Evolutionary conservation across 1,140 invertebrate species (phyloP), one percentile per base, ranked within the genome.

Genomic region (Heliconius eleuchia): DNA sequence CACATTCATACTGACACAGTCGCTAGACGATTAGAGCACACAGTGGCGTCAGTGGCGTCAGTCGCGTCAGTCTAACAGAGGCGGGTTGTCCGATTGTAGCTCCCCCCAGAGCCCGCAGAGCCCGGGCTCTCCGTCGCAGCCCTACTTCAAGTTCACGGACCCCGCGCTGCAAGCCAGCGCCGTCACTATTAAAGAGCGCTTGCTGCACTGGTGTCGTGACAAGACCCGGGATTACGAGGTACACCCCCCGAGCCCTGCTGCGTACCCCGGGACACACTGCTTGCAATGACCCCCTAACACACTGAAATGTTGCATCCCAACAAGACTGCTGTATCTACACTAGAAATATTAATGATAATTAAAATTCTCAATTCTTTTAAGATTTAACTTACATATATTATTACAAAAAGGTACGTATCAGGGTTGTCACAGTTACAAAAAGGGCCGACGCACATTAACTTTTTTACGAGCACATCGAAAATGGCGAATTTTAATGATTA

Each of bases 161-260:
- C 96, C 97, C 87, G 96, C 96, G 92, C 96, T 98, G 94, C 96
- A 96, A 94, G 96, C 97, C 93, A 98, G 97, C 95, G 98, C 98
- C 84, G 97, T 96, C 93, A 97, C 98, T 95, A 98, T 99, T 94
- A 99, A 99, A 96, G 98, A 99, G 93, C 97, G 98, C 94, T 96
- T 99, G 88, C 96, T 99, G 93, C 96, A 97, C 92, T 99, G 99
- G 99, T 98, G 98, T 95, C 98, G 98, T 95, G 97, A 97, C 94
- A 99, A 99, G 96, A 99, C 98, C 85, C 96, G 97, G 95, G 98
- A 98, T 95, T 99, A 99, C 95, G 97, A 99, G 97, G 98, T 99
- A 97, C 88, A 84, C 86, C 80, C 80, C 83, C 74, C 86, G 60
- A 77, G 82, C 50, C 83, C 80, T 82, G 84, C 84, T 84, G 70